phyloP scores from a whole-genome alignment of 2,797 vertebrate genomes.

The Thalassophryne amazonica region DNA sequence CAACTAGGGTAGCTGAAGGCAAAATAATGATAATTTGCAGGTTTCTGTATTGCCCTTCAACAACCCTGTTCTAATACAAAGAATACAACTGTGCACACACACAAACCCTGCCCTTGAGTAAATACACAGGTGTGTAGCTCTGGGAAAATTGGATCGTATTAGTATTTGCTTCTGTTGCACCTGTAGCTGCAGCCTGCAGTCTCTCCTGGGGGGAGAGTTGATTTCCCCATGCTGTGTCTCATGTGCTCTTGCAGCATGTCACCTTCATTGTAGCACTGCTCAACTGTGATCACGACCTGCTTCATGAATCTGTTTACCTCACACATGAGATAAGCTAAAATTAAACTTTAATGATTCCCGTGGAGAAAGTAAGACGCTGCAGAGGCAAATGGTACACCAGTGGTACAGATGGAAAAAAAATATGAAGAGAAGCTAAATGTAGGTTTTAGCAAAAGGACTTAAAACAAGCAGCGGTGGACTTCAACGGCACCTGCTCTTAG shows the following conservation, averaged over 20 bases:
- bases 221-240: constrained; percentile 56
- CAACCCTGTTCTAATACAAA: background rate
- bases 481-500: too few relatives aligned
- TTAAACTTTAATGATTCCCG: constrained; percentile 47
- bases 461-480: too few relatives aligned
- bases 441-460: background rate
- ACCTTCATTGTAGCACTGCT: constrained; percentile 33
- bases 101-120: background rate
- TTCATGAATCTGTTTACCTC: constrained; percentile 72
- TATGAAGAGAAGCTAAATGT: background rate
- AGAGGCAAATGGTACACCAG: background rate
- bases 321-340: constrained; percentile 38
- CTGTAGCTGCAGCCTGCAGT: constrained; percentile 14
- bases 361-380: constrained; percentile 9
- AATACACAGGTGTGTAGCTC: background rate
- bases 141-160: background rate
- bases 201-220: constrained; percentile 30
- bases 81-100: background rate
- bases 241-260: constrained; percentile 20
- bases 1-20: too few relatives aligned
- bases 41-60: too few relatives aligned
- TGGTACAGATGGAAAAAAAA: background rate
- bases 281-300: constrained; percentile 59
- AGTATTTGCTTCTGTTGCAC: constrained; percentile 32
- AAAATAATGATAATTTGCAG: too few relatives aligned